Evolutionary conservation across 2,888 invertebrate genomes (phyloP).

Genomic region (Tiliacea citrago): DNA sequence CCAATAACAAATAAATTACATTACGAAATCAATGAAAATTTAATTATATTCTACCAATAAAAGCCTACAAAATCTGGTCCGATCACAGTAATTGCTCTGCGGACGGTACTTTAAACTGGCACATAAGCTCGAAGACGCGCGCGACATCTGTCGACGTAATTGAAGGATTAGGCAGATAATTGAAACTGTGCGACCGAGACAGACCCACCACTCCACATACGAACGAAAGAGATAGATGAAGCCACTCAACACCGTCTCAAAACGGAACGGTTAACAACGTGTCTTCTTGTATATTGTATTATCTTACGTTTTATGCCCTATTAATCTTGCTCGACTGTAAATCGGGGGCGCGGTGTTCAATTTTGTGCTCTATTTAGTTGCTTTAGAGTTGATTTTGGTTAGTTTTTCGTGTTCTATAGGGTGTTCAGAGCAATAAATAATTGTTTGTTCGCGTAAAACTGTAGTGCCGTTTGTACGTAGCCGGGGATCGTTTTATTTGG

Average conservation of each 20-base stretch:
- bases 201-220: slow-evolving; percentile 66
- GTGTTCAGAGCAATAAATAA: slow-evolving; percentile 88
- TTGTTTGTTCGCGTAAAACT: slow-evolving; percentile 89
- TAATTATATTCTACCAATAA: slow-evolving; percentile 76
- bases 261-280: slow-evolving; percentile 91
- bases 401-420: slow-evolving; percentile 70
- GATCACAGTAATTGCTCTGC: slow-evolving; percentile 87
- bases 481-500: slow-evolving; percentile 81
- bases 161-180: slow-evolving; percentile 93
- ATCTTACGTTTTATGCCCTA: slow-evolving; percentile 91
- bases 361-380: slow-evolving; percentile 69
- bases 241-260: slow-evolving; percentile 81
- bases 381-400: slow-evolving; percentile 74
- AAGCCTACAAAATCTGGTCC: slow-evolving; percentile 76
- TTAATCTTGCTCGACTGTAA: slow-evolving; percentile 88
- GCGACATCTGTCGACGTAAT: slow-evolving; percentile 92
- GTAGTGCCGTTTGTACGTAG: slow-evolving; percentile 83
- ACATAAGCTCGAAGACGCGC: slow-evolving; percentile 89
- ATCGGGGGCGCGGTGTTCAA: slow-evolving; percentile 68
- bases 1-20: slow-evolving; percentile 66
- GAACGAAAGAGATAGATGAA: slow-evolving; percentile 79
- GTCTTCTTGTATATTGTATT: slow-evolving; percentile 92
- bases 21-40: slow-evolving; percentile 73
- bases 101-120: slow-evolving; percentile 89
- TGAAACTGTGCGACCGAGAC: slow-evolving; percentile 89